A percentile compares a stretch with the other conserved stretches of the same genome.
These are phyloP conservation scores for Chunga burmeisteri DNA, from an alignment of 2,113 vertebrate species.

Conservation along the genomic window DNA sequence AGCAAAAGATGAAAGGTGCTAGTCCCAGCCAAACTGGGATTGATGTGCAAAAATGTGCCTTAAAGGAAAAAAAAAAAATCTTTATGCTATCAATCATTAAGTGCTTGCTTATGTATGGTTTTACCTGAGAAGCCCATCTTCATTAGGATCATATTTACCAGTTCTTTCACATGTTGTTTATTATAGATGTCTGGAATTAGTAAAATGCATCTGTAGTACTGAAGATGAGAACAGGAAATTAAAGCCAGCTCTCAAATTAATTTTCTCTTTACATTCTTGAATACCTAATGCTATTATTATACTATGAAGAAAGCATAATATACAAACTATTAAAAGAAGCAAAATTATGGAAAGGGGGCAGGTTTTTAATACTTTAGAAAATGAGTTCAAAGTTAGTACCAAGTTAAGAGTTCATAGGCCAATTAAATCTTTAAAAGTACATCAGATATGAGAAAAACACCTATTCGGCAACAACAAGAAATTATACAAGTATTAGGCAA, in stretches of 20 bases:
- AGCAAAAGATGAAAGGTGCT: background rate
- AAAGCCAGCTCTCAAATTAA: background rate
- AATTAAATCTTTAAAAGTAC: background rate
- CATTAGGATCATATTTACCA: constrained; percentile 93
- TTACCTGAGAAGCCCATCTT: constrained; percentile 98
- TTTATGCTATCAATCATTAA: background rate
- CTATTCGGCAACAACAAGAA: background rate
- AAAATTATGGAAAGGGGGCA: background rate
- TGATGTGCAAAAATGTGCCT: background rate
- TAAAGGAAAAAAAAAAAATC: background rate
- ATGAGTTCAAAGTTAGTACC: background rate
- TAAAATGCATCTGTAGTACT: constrained; percentile 98
- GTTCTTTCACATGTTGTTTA: constrained; percentile 92
- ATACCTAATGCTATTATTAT: background rate
- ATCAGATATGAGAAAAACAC: background rate
- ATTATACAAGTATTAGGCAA: background rate
- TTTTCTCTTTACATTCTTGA: background rate
- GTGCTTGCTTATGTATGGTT: background rate
- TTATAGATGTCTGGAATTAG: constrained; percentile 96
- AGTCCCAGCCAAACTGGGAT: background rate
- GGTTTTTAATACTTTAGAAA: background rate
- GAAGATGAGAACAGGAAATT: constrained; percentile 27
- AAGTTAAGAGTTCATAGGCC: background rate
- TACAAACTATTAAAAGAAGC: background rate
- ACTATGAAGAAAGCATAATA: background rate